Conservation (phyloP, 2,888 invertebrate genomes). For the Corbicula japonica region DNA sequence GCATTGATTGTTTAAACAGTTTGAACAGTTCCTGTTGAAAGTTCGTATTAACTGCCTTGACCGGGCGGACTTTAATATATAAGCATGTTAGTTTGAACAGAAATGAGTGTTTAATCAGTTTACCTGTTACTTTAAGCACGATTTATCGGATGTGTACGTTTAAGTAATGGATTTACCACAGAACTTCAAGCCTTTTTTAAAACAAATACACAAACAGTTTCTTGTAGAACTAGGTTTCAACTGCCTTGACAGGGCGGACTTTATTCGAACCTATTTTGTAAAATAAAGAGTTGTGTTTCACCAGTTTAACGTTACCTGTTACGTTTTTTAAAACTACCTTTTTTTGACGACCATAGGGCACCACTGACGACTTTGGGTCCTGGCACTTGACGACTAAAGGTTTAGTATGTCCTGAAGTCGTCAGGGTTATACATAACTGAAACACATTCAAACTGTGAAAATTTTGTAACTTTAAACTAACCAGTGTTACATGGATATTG, state of each 20-base stretch:
- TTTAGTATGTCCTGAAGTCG: not conserved
- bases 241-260: not conserved
- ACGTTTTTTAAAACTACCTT: slow-evolving; percentile 3
- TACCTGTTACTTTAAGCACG: not conserved
- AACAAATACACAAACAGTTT: not conserved
- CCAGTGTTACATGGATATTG: no score
- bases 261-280: not conserved
- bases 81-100: not conserved
- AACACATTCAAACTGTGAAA: no score
- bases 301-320: not conserved
- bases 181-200: no score
- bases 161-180: no score
- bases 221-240: not conserved
- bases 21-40: not conserved
- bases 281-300: not conserved
- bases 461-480: no score
- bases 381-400: not conserved
- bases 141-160: no score
- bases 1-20: not conserved
- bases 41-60: not conserved
- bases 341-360: slow-evolving; percentile 11
- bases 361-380: slow-evolving; percentile 5
- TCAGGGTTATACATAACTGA: no score
- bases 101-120: not conserved
- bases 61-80: not conserved